These are phyloP conservation scores for Anguilla pacifica DNA, from an alignment of 2,797 vertebrate genomes.

Conservation along the genomic window DNA sequence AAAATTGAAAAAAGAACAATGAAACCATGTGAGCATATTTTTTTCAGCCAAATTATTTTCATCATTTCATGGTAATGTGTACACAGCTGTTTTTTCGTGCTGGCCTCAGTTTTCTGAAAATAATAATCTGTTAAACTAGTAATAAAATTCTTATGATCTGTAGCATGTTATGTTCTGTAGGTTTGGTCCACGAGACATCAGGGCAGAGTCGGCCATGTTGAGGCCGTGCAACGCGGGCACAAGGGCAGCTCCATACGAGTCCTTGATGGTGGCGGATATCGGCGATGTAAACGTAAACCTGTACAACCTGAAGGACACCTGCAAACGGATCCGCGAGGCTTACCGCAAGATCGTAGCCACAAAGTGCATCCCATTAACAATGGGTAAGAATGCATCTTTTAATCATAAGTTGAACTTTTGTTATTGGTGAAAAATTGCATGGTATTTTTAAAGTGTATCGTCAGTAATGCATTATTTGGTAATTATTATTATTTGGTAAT, in stretches of 20 bases:
- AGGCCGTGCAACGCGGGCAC: constrained; percentile 76
- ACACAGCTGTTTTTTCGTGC: too few relatives aligned
- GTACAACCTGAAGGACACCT: constrained; percentile 86
- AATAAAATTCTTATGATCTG: neutral
- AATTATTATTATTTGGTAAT: too few relatives aligned
- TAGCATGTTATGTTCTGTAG: constrained; percentile 55
- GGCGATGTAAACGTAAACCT: constrained; percentile 87
- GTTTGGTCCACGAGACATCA: constrained; percentile 88
- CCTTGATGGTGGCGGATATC: constrained; percentile 84
- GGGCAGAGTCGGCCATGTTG: constrained; percentile 82
- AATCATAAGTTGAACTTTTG: neutral
- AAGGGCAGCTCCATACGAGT: constrained; percentile 80
- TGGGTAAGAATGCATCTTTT: constrained; percentile 74
- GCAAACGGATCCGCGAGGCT: constrained; percentile 78
- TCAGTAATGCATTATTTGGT: neutral
- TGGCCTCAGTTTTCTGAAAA: too few relatives aligned
- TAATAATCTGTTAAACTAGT: too few relatives aligned
- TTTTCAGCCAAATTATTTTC: too few relatives aligned
- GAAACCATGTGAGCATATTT: too few relatives aligned
- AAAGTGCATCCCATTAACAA: constrained; percentile 82
- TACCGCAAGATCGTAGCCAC: constrained; percentile 72
- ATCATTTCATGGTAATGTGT: too few relatives aligned
- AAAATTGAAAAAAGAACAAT: too few relatives aligned
- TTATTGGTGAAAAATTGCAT: neutral
- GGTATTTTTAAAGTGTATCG: neutral